A percentile compares a stretch with the other conserved stretches of the same genome.
Conservation (phyloP, 2,797 vertebrate genomes). For the Leptodactylus fallax region DNA sequence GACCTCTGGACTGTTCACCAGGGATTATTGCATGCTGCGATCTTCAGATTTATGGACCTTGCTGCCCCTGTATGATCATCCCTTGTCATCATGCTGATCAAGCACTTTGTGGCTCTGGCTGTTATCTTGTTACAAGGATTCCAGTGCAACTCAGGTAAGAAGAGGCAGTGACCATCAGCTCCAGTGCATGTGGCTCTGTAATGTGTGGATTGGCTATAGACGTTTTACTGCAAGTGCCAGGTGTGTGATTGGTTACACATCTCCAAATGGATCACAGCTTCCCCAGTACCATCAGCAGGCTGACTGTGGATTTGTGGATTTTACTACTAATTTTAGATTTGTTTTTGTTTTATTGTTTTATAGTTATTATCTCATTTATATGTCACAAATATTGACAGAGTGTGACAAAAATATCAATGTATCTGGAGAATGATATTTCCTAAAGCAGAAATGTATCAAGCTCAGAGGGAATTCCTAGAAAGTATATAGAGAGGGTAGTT, state of each 20-base stretch:
- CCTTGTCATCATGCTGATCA: slow-evolving; percentile 26
- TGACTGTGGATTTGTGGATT: not conserved
- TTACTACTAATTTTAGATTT: too few relatives aligned
- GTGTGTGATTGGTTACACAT: slow-evolving; percentile 33
- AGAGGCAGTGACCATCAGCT: slow-evolving; percentile 47
- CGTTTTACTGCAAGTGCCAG: slow-evolving; percentile 22
- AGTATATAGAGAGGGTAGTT: not conserved
- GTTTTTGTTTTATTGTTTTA: not conserved
- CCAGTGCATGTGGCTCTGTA: slow-evolving; percentile 8
- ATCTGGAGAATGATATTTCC: too few relatives aligned
- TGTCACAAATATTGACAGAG: not conserved
- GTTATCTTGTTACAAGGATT: slow-evolving; percentile 65
- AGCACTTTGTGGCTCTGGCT: slow-evolving; percentile 50
- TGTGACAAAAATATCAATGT: not conserved
- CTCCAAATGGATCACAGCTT: not conserved
- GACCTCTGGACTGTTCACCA: not conserved
- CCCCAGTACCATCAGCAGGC: not conserved
- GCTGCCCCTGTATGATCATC: not conserved
- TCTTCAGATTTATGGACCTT: not conserved
- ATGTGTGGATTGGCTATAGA: slow-evolving; percentile 23
- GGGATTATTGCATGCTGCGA: not conserved
- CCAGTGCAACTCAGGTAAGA: slow-evolving; percentile 70
- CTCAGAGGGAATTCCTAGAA: too few relatives aligned
- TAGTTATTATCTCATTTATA: not conserved
- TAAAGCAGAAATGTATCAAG: too few relatives aligned